phyloP scores from a whole-genome alignment of 2,888 invertebrate species.

The Elysia crispata region DNA sequence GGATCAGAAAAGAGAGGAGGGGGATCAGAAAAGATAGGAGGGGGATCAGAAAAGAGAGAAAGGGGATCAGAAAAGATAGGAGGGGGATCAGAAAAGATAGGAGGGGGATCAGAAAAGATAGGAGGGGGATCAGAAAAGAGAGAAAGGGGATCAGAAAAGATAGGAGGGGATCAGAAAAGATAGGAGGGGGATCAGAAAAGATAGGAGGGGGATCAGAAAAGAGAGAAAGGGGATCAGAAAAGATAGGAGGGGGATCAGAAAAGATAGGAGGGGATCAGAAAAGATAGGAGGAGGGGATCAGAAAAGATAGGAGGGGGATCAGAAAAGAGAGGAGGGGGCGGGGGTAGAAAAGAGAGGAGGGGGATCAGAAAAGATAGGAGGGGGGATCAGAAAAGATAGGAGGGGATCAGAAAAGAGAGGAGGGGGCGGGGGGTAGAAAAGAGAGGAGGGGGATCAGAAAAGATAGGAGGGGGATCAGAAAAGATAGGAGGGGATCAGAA shows the following conservation, averaged over 20 bases:
- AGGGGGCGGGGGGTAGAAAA: not conserved
- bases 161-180: not conserved
- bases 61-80: too few relatives aligned
- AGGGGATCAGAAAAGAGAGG: not conserved
- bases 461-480: too few relatives aligned
- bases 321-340: too few relatives aligned
- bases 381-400: not conserved
- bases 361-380: not conserved
- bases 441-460: conserved; percentile 6
- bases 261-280: not conserved
- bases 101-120: not conserved
- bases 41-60: too few relatives aligned
- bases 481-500: too few relatives aligned
- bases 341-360: too few relatives aligned
- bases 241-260: too few relatives aligned
- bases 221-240: too few relatives aligned
- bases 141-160: not conserved
- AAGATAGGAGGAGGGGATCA: not conserved
- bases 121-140: not conserved
- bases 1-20: too few relatives aligned
- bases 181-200: not conserved
- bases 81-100: too few relatives aligned
- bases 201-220: too few relatives aligned
- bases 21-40: too few relatives aligned
- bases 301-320: not conserved